phyloP scores from a whole-genome alignment of 2,888 invertebrate genomes.

The Nomada lathburiana region DNA sequence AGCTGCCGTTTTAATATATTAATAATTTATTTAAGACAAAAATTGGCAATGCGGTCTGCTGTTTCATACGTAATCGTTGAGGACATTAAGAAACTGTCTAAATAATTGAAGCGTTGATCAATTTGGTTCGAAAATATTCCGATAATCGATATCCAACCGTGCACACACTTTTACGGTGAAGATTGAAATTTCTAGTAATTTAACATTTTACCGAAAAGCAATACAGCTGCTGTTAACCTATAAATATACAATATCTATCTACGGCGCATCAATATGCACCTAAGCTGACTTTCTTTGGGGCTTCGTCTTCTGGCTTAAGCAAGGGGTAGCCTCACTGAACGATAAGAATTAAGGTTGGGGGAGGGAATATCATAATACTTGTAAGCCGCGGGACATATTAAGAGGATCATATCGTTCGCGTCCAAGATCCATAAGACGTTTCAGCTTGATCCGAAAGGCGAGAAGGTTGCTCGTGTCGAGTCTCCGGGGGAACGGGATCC shows the following conservation, averaged over 20 bases:
- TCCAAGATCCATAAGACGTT: constrained; percentile 75
- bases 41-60: no score
- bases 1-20: no score
- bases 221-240: constrained; percentile 24
- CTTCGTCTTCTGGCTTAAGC: constrained; percentile 79
- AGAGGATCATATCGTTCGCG: constrained; percentile 82
- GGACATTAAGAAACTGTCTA: no score
- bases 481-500: constrained; percentile 19
- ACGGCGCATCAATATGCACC: constrained; percentile 77
- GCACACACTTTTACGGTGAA: no score
- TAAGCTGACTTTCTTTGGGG: constrained; percentile 78
- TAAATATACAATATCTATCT: constrained; percentile 71
- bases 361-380: constrained; percentile 81
- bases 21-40: no score
- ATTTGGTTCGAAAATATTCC: no score
- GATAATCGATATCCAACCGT: no score
- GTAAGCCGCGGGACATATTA: constrained; percentile 79
- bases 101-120: no score
- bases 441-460: constrained; percentile 72
- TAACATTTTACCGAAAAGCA: not conserved
- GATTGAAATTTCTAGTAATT: no score
- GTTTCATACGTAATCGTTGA: no score
- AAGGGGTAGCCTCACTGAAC: constrained; percentile 33
- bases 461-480: constrained; percentile 56
- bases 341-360: constrained; percentile 47